Conservation (phyloP, 2,113 vertebrate genomes). For the Condylura cristata region DNA sequence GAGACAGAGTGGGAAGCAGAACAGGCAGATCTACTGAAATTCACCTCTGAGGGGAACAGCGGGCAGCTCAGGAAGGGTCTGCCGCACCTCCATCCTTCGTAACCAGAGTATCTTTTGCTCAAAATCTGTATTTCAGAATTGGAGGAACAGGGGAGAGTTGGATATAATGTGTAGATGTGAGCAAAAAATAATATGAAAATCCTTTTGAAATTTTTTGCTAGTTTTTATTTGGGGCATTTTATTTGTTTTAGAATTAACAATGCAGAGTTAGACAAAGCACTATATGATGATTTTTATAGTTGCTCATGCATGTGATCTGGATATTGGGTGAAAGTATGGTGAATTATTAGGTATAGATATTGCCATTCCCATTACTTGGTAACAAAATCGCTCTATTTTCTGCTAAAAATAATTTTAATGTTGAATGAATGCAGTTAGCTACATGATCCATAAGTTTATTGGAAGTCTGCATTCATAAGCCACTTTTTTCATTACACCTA, state of each 20-base stretch:
- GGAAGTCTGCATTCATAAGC: constrained; percentile 16
- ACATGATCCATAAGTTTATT: neutral
- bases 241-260: constrained; percentile 81
- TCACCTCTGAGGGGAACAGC: too few relatives aligned
- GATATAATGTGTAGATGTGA: neutral
- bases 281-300: constrained; percentile 81
- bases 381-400: constrained; percentile 54
- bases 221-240: constrained; percentile 43
- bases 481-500: constrained; percentile 60
- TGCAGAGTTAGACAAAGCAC: constrained; percentile 78
- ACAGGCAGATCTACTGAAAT: too few relatives aligned
- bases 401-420: constrained; percentile 47
- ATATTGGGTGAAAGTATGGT: constrained; percentile 72
- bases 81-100: neutral
- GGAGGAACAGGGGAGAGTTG: neutral
- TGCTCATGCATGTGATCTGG: constrained; percentile 70
- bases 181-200: constrained; percentile 74
- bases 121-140: constrained; percentile 28
- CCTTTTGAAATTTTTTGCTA: constrained; percentile 71
- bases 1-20: too few relatives aligned
- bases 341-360: constrained; percentile 71
- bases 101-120: neutral
- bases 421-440: constrained; percentile 29
- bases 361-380: constrained; percentile 32
- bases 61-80: too few relatives aligned